Conservation (phyloP, 1,140 invertebrate genomes). For the Cotesia typhae region DNA sequence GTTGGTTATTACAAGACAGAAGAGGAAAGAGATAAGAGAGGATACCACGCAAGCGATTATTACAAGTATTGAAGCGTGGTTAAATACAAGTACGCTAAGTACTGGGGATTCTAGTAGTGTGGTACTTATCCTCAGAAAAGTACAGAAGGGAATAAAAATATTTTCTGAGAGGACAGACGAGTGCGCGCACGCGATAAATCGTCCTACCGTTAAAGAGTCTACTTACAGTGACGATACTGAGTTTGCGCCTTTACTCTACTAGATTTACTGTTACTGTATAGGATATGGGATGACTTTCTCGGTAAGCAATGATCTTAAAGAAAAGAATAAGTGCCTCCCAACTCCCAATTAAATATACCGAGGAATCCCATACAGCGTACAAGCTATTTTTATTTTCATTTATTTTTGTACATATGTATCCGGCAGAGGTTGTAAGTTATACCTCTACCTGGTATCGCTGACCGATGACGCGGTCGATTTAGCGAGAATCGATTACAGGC, state of each 20-base stretch:
- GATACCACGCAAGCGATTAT: slow-evolving; percentile 18
- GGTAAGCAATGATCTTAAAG: slow-evolving; percentile 29
- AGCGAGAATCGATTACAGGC: slow-evolving; percentile 33
- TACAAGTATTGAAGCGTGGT: background rate
- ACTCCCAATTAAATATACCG: slow-evolving; percentile 23
- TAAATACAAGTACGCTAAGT: too few relatives aligned
- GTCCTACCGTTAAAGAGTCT: slow-evolving; percentile 37
- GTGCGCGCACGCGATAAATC: slow-evolving; percentile 31
- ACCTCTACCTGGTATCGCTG: too few relatives aligned
- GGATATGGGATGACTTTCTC: slow-evolving; percentile 27
- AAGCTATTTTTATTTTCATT: slow-evolving; percentile 7
- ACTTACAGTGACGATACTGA: slow-evolving; percentile 19
- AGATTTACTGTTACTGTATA: slow-evolving; percentile 30
- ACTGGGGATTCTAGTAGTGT: too few relatives aligned
- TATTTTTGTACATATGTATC: background rate
- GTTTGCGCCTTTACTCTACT: background rate
- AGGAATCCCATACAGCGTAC: too few relatives aligned
- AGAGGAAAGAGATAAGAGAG: background rate
- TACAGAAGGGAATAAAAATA: slow-evolving; percentile 17
- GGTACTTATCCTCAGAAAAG: too few relatives aligned
- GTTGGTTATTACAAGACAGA: background rate
- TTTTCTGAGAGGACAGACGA: slow-evolving; percentile 23
- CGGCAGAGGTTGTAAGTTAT: too few relatives aligned
- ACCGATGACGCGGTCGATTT: slow-evolving; percentile 11
- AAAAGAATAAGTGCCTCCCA: slow-evolving; percentile 1